phyloP scores from a whole-genome alignment of 2,797 vertebrate genomes.

The Bradypus variegatus region DNA sequence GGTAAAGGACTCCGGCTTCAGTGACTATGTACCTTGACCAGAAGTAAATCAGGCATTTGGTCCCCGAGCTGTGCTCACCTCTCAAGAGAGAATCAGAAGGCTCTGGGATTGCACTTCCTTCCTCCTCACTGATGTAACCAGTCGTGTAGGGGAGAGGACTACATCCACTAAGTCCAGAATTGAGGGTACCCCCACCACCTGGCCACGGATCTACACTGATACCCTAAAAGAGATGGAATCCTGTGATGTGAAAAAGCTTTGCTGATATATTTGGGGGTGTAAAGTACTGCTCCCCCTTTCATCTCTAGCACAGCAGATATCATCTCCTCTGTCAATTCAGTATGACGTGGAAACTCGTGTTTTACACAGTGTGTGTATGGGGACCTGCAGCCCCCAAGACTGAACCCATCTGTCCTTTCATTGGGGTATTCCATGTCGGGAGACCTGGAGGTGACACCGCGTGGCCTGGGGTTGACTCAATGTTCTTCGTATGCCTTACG shows the following conservation, averaged over 20 bases:
- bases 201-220: background rate
- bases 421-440: constrained; percentile 27
- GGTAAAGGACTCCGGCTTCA: background rate
- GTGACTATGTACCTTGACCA: background rate
- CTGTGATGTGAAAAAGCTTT: background rate
- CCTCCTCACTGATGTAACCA: background rate
- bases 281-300: background rate
- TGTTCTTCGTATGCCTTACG: constrained; percentile 76
- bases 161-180: background rate
- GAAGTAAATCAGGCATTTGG: background rate
- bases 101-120: background rate
- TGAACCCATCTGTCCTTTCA: background rate
- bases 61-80: background rate
- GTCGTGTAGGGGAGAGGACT: background rate
- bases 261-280: background rate
- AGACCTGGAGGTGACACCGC: background rate
- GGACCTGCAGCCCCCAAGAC: background rate
- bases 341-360: background rate
- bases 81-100: background rate
- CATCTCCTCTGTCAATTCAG: background rate
- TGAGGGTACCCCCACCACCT: background rate
- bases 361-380: background rate
- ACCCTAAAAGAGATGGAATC: background rate
- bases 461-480: constrained; percentile 20
- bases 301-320: background rate